These are phyloP conservation scores for Epirrita christyi DNA, from an alignment of 2,888 invertebrate genomes.

Conservation along the genomic window DNA sequence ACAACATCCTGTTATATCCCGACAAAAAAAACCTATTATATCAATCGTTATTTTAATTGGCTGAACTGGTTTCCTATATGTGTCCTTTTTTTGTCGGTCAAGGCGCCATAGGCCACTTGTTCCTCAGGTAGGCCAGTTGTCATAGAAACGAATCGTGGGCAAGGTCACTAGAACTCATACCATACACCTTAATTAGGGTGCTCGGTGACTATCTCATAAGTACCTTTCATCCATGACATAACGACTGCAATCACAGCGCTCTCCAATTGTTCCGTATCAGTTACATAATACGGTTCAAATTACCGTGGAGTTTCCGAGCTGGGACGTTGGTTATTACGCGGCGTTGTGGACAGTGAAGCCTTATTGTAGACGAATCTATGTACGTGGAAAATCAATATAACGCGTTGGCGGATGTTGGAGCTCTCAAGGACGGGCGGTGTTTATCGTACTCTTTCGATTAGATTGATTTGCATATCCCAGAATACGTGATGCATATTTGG, in stretches of 20 bases:
- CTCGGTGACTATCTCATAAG: conserved; percentile 52
- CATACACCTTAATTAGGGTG: conserved; percentile 59
- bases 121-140: conserved; percentile 17
- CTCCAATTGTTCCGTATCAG: conserved; percentile 37
- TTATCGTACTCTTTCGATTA: conserved; percentile 51
- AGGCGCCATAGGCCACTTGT: conserved; percentile 27
- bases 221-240: conserved; percentile 28
- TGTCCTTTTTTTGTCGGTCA: conserved; percentile 28
- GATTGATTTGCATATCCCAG: conserved; percentile 41
- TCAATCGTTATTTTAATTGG: conserved; percentile 24
- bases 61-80: conserved; percentile 25
- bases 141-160: conserved; percentile 55
- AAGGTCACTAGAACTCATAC: conserved; percentile 49
- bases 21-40: conserved; percentile 32
- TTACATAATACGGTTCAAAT: conserved; percentile 42
- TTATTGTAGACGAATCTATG: conserved; percentile 73
- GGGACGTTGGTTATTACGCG: conserved; percentile 38
- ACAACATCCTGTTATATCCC: conserved; percentile 33
- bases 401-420: conserved; percentile 69
- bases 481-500: conserved; percentile 8
- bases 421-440: conserved; percentile 65
- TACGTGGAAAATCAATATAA: conserved; percentile 77
- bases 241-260: conserved; percentile 20
- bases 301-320: conserved; percentile 33
- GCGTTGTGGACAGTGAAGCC: conserved; percentile 69